Evolutionary conservation across 2,888 invertebrate species (phyloP).

Genomic region (Pteria penguin): DNA sequence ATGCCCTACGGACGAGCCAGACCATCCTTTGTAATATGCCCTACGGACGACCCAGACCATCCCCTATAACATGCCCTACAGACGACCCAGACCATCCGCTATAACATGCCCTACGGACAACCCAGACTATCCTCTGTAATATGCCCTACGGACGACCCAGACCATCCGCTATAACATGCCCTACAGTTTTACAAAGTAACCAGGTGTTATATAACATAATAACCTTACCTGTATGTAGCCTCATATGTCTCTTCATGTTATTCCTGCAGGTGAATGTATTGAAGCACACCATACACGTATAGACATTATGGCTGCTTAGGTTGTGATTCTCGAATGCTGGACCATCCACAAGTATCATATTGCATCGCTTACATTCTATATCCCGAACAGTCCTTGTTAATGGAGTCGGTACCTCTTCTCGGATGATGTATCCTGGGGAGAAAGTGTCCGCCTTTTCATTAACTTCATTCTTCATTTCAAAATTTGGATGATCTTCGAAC

Average conservation of each 20-base stretch:
- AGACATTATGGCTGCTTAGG: conserved; percentile 57
- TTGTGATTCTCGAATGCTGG: conserved; percentile 63
- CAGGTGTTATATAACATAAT: not conserved
- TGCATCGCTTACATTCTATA: conserved; percentile 62
- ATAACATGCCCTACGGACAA: too few relatives aligned
- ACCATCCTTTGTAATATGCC: too few relatives aligned
- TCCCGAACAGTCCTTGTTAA: conserved; percentile 40
- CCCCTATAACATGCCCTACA: too few relatives aligned
- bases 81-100: too few relatives aligned
- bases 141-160: too few relatives aligned
- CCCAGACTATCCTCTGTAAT: too few relatives aligned
- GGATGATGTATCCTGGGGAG: conserved; percentile 13
- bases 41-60: too few relatives aligned
- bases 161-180: too few relatives aligned
- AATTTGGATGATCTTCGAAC: too few relatives aligned
- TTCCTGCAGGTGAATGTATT: conserved; percentile 67
- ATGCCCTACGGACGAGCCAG: too few relatives aligned
- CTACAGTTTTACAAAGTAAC: too few relatives aligned
- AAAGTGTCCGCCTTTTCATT: not conserved
- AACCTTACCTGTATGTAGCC: conserved; percentile 62
- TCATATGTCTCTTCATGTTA: conserved; percentile 69
- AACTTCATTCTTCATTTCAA: not conserved
- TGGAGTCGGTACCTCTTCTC: conserved; percentile 20
- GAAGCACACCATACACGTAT: conserved; percentile 66
- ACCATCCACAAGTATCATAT: conserved; percentile 51